These are phyloP conservation scores for Microtus ochrogaster DNA, from an alignment of 2,113 vertebrate species.

Conservation along the genomic window DNA sequence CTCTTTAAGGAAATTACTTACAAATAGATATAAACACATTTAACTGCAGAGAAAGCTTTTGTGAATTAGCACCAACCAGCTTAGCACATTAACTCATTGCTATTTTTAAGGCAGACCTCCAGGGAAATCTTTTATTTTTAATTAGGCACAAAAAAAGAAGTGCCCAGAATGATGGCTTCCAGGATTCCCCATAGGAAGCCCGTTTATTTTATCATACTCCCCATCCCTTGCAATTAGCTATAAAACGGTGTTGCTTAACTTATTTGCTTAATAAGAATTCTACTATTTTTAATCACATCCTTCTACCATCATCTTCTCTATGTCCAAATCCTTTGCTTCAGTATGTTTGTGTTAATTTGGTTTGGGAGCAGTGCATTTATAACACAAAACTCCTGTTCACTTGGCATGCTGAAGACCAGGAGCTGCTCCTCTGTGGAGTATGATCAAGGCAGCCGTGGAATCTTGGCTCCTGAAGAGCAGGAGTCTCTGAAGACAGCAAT, in stretches of 20 bases:
- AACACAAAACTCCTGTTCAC: background rate
- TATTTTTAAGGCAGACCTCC: conserved; percentile 25
- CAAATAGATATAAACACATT: background rate
- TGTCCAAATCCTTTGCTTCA: background rate
- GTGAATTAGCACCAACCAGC: background rate
- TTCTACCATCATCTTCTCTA: background rate
- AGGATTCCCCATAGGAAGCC: too few species aligned
- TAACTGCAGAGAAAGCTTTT: background rate
- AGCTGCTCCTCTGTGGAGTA: background rate
- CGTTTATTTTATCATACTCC: background rate
- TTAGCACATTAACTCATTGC: background rate
- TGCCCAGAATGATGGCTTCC: background rate
- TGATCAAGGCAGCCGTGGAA: background rate
- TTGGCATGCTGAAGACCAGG: background rate
- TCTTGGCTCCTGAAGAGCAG: background rate
- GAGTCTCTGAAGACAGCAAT: background rate
- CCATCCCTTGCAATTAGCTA: background rate
- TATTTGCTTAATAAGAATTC: background rate
- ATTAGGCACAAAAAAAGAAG: background rate
- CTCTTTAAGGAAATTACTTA: background rate
- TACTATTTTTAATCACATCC: background rate
- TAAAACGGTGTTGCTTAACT: background rate
- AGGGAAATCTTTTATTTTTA: background rate
- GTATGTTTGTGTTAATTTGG: background rate
- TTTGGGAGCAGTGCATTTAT: background rate